phyloP scores from a whole-genome alignment of 2,888 invertebrate genomes.

The Tenthredo distinguenda region DNA sequence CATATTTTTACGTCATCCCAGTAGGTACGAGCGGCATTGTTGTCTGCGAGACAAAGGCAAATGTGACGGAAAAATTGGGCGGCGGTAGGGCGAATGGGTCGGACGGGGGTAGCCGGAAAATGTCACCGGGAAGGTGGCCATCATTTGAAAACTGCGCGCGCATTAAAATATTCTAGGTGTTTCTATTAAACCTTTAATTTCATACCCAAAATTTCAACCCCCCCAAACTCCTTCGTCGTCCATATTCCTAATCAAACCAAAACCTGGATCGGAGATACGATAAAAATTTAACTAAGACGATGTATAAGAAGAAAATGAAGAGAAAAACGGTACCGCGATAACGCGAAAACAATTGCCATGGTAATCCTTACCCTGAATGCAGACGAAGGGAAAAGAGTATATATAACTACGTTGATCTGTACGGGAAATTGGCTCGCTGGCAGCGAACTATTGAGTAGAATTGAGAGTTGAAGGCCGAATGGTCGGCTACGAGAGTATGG shows the following conservation, averaged over 20 bases:
- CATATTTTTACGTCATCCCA: constrained; percentile 77
- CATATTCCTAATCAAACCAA: no score
- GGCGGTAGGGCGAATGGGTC: constrained; percentile 58
- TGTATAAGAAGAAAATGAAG: not conserved
- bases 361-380: constrained; percentile 37
- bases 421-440: constrained; percentile 74
- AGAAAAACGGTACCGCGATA: constrained; percentile 31
- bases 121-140: constrained; percentile 42
- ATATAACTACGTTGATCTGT: constrained; percentile 77
- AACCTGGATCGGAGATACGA: no score
- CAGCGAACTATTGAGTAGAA: constrained; percentile 75
- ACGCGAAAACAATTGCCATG: constrained; percentile 61
- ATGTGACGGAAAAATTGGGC: constrained; percentile 75
- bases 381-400: constrained; percentile 62
- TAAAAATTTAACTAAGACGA: not conserved
- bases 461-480: constrained; percentile 65
- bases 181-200: not conserved
- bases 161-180: not conserved
- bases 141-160: constrained; percentile 21
- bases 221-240: not conserved
- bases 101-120: constrained; percentile 54
- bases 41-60: constrained; percentile 78
- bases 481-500: constrained; percentile 51
- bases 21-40: constrained; percentile 75
- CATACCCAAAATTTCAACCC: not conserved